Base-by-base conservation (phyloP, 2,888 invertebrate genomes). In the Lithophane socia region DNA sequence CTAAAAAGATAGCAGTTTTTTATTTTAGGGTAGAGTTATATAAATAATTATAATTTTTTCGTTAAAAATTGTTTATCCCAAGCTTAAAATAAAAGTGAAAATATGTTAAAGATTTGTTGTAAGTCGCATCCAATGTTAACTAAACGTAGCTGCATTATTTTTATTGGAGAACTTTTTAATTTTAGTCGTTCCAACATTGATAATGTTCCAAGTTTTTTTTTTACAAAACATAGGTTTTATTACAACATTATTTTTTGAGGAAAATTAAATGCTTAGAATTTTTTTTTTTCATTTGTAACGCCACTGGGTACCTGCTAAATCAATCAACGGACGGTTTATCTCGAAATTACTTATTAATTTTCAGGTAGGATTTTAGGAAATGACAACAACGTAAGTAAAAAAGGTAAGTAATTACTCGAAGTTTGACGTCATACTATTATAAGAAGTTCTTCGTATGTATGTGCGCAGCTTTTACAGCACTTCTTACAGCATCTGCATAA, bases 131-230 rank as follows among this genome's bases (percentile, higher is more conserved):
- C 7, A 58, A 24, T 18, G n/a, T 1, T 52, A 81, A 80, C 75
- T 66, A 79, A 79, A 79, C 79, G 82, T 49, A 37, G 5, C 3
- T 42, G 54, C 65, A 60, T 65, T 81, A 24, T 74, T 72, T 77
- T 71, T 64, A 49, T 42, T 79, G 60, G n/a, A 16, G 8, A 60
- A n/a, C n/a, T 29, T 58, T 65, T 66, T 76, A 21, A 42, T 29
- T 75, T 44, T 61, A 44, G 1, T 4, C 13, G 37, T 52, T 37
- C 24, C 75, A 58, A 42, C n/a, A 56, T 56, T 56, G 16, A 2
- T 29, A 16, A 3, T 21, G 9, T n/a, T 54, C 24, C 16, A 74
- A 60, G 44, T 29, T 72, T 74, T 42, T 29, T 52, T 73, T 73
- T 47, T 37, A 29, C 24, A 54, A 44, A 1, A 3, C 18, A 3